These are phyloP conservation scores for Drosophila prolongata DNA, from an alignment of 2,888 invertebrate species.

Conservation along the genomic window DNA sequence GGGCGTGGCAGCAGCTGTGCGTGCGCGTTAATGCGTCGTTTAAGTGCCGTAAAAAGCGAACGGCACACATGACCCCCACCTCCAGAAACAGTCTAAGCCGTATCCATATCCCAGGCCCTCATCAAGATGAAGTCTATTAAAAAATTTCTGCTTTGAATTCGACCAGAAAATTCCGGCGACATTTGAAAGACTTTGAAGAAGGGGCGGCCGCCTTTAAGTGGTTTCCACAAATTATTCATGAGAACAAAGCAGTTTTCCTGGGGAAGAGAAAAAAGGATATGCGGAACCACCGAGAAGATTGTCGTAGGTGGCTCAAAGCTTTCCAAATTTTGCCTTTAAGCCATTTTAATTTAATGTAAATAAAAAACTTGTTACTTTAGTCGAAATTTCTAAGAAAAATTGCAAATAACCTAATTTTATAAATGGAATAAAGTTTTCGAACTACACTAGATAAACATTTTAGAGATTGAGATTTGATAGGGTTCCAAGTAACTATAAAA, in stretches of 20 bases:
- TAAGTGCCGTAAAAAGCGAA: conserved; percentile 80
- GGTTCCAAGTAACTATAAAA: too few relatives aligned
- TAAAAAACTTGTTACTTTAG: background rate
- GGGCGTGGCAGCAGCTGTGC: conserved; percentile 68
- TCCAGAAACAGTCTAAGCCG: background rate
- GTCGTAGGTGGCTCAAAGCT: conserved; percentile 21
- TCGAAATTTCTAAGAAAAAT: background rate
- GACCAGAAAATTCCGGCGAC: conserved; percentile 68
- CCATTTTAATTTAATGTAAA: conserved; percentile 5
- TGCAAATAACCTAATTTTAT: too few relatives aligned
- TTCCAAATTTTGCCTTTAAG: background rate
- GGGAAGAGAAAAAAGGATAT: background rate
- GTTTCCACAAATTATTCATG: conserved; percentile 76
- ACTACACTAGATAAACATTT: too few relatives aligned
- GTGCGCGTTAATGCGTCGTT: conserved; percentile 79
- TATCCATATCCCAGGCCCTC: conserved; percentile 10
- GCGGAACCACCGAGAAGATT: background rate
- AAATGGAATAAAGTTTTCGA: too few relatives aligned
- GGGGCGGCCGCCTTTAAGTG: conserved; percentile 67
- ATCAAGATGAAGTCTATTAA: conserved; percentile 63
- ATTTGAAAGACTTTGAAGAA: conserved; percentile 42
- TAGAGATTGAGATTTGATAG: too few relatives aligned
- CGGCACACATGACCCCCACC: conserved; percentile 51
- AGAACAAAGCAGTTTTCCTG: conserved; percentile 43
- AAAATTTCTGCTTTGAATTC: conserved; percentile 74